Conservation (phyloP, 2,888 invertebrate genomes). For the Brachyptera putata region DNA sequence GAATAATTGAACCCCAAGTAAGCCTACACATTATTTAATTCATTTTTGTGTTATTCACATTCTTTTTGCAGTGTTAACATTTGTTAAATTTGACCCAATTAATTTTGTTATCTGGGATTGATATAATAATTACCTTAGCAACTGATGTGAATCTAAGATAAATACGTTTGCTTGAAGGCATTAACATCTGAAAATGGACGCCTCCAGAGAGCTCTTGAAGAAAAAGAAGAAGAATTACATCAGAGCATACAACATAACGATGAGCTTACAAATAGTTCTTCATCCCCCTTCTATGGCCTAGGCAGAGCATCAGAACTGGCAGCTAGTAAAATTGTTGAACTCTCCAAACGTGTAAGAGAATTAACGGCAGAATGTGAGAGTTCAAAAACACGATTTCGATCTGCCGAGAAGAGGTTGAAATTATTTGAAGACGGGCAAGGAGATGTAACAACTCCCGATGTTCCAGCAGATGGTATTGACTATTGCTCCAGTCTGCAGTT, state of each 20-base stretch:
- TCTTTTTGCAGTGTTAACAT: no score
- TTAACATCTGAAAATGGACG: constrained; percentile 39
- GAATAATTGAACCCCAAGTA: no score
- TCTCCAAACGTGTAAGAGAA: constrained; percentile 62
- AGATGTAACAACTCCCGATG: constrained; percentile 18
- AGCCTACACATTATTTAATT: no score
- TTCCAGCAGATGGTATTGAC: constrained; percentile 9
- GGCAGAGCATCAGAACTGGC: constrained; percentile 5
- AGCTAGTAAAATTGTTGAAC: constrained; percentile 42
- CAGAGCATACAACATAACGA: neutral
- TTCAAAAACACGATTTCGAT: constrained; percentile 55
- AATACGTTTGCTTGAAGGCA: constrained; percentile 34
- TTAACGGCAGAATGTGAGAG: constrained; percentile 58
- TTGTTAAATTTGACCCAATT: no score
- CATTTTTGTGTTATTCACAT: no score
- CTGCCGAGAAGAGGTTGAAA: constrained; percentile 24
- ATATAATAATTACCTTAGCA: neutral
- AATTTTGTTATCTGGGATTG: neutral
- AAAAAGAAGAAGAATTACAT: constrained; percentile 35
- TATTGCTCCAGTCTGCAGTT: no score
- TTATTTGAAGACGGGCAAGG: constrained; percentile 35
- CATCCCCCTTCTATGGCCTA: neutral
- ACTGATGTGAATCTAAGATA: neutral
- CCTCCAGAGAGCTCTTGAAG: constrained; percentile 37
- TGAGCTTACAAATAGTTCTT: neutral